Conservation (phyloP, 2,113 vertebrate genomes). For the Nettapus auritus region DNA sequence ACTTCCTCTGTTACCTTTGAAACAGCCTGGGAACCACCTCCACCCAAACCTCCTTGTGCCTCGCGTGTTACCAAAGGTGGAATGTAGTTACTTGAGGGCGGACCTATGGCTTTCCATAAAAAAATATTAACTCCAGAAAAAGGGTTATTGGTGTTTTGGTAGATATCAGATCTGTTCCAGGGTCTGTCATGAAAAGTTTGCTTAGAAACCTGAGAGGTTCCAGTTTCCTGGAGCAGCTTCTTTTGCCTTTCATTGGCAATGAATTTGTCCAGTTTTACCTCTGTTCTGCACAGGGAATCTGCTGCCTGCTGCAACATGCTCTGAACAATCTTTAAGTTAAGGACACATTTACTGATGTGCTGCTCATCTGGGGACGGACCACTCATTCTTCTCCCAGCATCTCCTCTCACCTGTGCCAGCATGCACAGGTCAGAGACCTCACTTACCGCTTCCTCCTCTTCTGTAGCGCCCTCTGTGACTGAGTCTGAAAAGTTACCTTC, state of each 20-base stretch:
- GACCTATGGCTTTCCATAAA: conserved; percentile 41
- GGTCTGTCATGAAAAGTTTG: neutral
- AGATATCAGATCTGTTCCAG: neutral
- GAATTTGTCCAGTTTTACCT: conserved; percentile 11
- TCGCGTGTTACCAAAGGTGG: neutral
- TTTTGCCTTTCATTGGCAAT: neutral
- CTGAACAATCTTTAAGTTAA: conserved; percentile 71
- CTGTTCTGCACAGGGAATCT: neutral
- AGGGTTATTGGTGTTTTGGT: neutral
- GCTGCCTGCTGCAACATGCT: conserved; percentile 53
- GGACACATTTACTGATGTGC: conserved; percentile 61
- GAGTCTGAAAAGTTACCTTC: neutral
- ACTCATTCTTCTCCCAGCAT: neutral
- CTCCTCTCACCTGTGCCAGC: neutral
- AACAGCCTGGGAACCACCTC: neutral
- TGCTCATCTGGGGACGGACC: conserved; percentile 18
- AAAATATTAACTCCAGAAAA: neutral
- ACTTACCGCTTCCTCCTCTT: conserved; percentile 28
- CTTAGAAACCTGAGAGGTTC: neutral
- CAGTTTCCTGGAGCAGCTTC: neutral
- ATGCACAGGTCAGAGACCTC: neutral
- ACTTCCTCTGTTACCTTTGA: neutral
- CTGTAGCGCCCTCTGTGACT: neutral
- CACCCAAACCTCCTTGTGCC: neutral
- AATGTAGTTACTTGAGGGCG: conserved; percentile 61